These are phyloP conservation scores for Phasia obesa DNA, from an alignment of 2,888 invertebrate species.

Conservation along the genomic window DNA sequence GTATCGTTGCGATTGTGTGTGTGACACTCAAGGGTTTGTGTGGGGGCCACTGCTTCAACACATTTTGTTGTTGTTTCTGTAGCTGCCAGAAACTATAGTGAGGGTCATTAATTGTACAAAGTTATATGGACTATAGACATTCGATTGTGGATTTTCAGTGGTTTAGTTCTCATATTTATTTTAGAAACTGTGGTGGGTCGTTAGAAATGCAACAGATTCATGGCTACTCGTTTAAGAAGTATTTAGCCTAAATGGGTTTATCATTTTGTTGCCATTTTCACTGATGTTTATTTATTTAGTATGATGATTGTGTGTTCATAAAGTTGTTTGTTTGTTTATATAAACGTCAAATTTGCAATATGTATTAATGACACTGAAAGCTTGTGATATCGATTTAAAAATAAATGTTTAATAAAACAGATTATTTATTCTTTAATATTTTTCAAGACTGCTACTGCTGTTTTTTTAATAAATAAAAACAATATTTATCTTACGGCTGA, in stretches of 20 bases:
- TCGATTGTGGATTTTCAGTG: conserved; percentile 59
- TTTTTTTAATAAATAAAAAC: too few species aligned
- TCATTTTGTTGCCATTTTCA: conserved; percentile 25
- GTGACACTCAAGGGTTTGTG: too few species aligned
- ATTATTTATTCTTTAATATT: too few species aligned
- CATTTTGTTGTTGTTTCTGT: not conserved
- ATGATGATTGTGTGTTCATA: conserved; percentile 6
- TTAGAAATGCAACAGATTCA: conserved; percentile 34
- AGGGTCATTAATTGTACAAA: conserved; percentile 62
- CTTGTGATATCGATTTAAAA: conserved; percentile 38
- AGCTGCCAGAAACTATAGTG: conserved; percentile 52
- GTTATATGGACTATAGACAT: conserved; percentile 42
- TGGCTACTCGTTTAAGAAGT: not conserved
- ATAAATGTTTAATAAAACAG: too few species aligned
- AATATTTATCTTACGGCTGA: not conserved
- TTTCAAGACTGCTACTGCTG: too few species aligned
- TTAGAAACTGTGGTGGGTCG: conserved; percentile 51
- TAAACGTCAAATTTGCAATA: conserved; percentile 20
- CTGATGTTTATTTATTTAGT: conserved; percentile 25
- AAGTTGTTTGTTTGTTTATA: conserved; percentile 19
- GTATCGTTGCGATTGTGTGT: too few species aligned
- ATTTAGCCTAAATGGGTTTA: conserved; percentile 34
- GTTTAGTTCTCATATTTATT: conserved; percentile 24
- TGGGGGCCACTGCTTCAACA: too few species aligned
- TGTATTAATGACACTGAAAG: conserved; percentile 46